Conservation (phyloP, 2,888 invertebrate species). For the Alloscopus bannaensis region DNA sequence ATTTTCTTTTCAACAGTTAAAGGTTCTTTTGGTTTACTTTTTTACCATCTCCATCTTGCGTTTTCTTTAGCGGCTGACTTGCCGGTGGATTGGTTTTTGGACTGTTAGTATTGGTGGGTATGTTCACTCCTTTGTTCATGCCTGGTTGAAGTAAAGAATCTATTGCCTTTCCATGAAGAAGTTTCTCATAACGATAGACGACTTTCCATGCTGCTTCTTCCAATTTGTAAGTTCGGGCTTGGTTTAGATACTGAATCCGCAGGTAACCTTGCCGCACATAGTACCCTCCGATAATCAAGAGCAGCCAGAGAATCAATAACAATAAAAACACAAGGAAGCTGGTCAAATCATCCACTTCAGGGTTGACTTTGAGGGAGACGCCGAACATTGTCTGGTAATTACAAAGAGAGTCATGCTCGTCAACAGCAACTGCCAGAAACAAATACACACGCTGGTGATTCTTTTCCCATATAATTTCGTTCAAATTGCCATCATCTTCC, state of each 20-base stretch:
- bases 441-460: conserved; percentile 41
- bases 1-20: too few species aligned
- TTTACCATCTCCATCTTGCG: too few species aligned
- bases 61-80: too few species aligned
- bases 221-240: conserved; percentile 54
- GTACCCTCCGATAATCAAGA: conserved; percentile 60
- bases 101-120: too few species aligned
- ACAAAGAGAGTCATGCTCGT: conserved; percentile 63
- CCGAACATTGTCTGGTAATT: conserved; percentile 65
- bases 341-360: conserved; percentile 29
- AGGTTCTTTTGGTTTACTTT: too few species aligned
- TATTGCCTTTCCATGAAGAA: conserved; percentile 57
- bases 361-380: conserved; percentile 41
- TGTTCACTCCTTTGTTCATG: too few species aligned
- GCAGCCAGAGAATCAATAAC: conserved; percentile 37
- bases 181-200: conserved; percentile 65
- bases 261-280: conserved; percentile 49
- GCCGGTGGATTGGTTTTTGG: too few species aligned
- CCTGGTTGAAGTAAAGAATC: too few species aligned
- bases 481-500: not conserved
- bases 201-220: conserved; percentile 67
- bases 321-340: conserved; percentile 35
- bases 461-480: conserved; percentile 31
- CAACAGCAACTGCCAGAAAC: conserved; percentile 62
- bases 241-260: conserved; percentile 22